Conservation (phyloP, 2,113 vertebrate genomes). For the Cyanoramphus novaezelandiae region DNA sequence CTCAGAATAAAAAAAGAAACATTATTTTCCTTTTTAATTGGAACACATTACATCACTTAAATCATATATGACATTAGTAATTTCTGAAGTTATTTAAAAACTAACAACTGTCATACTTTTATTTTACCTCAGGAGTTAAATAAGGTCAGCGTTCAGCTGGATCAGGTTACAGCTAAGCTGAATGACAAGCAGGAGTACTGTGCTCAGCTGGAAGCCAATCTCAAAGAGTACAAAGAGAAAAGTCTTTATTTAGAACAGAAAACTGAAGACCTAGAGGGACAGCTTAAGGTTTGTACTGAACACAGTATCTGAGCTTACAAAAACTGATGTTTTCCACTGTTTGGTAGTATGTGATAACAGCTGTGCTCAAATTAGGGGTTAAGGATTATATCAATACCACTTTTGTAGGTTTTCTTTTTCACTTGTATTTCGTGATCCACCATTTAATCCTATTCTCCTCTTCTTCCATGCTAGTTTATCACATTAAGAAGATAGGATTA, state of each 20-base stretch:
- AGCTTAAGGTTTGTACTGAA: constrained; percentile 83
- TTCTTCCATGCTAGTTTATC: not conserved
- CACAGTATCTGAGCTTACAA: not conserved
- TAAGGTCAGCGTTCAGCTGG: constrained; percentile 84
- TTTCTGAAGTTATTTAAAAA: not conserved
- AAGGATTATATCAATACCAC: not conserved
- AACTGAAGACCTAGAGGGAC: constrained; percentile 83
- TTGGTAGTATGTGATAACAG: not conserved
- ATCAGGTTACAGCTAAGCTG: constrained; percentile 83
- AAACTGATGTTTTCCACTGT: not conserved
- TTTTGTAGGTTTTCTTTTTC: not conserved
- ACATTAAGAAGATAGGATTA: not conserved
- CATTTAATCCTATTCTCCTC: not conserved
- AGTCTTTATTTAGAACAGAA: constrained; percentile 86
- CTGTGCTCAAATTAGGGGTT: not conserved
- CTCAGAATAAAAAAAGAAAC: not conserved
- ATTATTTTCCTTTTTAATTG: not conserved
- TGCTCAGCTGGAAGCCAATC: constrained; percentile 82
- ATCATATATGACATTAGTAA: not conserved
- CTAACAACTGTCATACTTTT: not conserved
- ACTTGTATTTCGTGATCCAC: not conserved
- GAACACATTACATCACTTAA: not conserved
- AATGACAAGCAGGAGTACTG: constrained; percentile 88
- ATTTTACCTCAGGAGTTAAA: constrained; percentile 85
- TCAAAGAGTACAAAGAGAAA: constrained; percentile 92